A percentile compares a stretch with the other conserved stretches of the same genome.
Conservation (phyloP, 1,140 invertebrate genomes). For the Cotesia glomerata region DNA sequence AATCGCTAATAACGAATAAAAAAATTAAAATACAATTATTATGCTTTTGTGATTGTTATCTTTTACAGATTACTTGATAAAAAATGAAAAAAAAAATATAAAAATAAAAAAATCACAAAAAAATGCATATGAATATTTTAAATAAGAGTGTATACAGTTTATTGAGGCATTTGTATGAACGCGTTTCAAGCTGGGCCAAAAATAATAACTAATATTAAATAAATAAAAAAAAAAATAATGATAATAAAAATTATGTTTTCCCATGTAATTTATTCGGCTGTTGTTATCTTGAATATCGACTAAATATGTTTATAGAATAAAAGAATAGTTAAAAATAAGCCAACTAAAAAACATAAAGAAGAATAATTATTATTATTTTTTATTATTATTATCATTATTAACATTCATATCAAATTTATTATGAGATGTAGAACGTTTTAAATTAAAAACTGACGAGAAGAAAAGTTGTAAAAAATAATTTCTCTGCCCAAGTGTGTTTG, state of each 20-base stretch:
- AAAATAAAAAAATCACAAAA: conserved; percentile 11
- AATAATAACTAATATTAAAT: background rate
- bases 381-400: background rate
- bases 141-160: conserved; percentile 22
- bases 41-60: conserved; percentile 36
- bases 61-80: conserved; percentile 30
- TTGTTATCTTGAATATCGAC: conserved; percentile 39
- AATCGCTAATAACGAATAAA: conserved; percentile 23
- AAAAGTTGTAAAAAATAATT: background rate
- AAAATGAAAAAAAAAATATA: background rate
- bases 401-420: conserved; percentile 3
- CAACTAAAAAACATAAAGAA: conserved; percentile 9
- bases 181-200: conserved; percentile 37
- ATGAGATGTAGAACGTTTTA: background rate
- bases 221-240: conserved; percentile 2
- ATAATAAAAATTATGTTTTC: conserved; percentile 36
- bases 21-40: conserved; percentile 9
- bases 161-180: conserved; percentile 33
- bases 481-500: background rate
- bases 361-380: conserved; percentile 8
- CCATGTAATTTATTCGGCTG: conserved; percentile 40
- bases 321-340: conserved; percentile 23
- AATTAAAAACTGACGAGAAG: background rate
- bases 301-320: conserved; percentile 32
- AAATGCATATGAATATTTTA: conserved; percentile 28